A percentile compares a stretch with the other conserved stretches of the same genome.
Evolutionary conservation across 2,888 invertebrate genomes (phyloP).

Genomic region (Autographa gamma): DNA sequence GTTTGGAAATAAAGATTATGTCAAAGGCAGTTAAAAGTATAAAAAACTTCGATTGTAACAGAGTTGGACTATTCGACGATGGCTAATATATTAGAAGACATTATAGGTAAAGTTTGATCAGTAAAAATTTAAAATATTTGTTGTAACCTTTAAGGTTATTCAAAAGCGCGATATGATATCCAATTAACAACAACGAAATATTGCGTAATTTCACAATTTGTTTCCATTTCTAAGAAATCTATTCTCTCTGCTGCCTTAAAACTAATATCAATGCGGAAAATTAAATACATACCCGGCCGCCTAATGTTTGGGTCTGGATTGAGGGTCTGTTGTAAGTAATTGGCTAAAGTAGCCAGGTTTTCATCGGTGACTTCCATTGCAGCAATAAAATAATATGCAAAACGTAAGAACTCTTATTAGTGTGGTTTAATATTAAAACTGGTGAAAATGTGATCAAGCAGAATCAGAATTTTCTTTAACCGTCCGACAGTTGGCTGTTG

Average conservation of each 20-base stretch:
- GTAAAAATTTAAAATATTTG: background rate
- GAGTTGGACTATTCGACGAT: too few species aligned
- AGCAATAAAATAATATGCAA: background rate
- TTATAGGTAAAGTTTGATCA: too few species aligned
- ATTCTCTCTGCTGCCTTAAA: background rate
- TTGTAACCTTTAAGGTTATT: constrained; percentile 2
- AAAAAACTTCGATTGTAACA: too few species aligned
- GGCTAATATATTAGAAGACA: too few species aligned
- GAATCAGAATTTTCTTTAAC: background rate
- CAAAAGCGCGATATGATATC: background rate
- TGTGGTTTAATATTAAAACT: background rate
- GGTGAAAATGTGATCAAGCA: background rate
- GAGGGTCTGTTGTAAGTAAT: constrained; percentile 96
- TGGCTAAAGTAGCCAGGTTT: constrained; percentile 94
- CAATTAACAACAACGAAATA: background rate
- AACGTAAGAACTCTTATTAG: background rate
- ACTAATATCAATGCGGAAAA: background rate
- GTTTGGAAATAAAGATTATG: too few species aligned
- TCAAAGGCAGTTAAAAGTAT: too few species aligned
- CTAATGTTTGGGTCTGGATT: constrained; percentile 94
- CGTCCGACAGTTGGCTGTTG: background rate
- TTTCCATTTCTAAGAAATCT: background rate
- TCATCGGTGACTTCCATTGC: constrained; percentile 96
- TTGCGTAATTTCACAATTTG: background rate
- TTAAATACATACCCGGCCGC: constrained; percentile 92